Base-by-base conservation (phyloP, 1,140 invertebrate species). In the Neodiprion lecontei region DNA sequence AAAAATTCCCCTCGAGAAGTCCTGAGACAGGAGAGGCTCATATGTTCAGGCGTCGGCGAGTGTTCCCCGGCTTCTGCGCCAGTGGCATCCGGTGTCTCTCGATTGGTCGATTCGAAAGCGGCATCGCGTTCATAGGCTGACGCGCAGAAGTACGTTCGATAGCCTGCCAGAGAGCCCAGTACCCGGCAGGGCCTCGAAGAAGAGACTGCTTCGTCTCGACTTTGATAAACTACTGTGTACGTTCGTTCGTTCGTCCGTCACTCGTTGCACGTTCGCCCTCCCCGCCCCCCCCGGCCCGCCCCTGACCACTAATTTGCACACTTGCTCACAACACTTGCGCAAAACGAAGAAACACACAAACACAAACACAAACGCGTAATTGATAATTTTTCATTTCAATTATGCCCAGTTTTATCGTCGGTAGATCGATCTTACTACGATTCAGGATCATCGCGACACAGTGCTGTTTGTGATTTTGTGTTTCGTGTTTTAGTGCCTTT, bases 131-230 rank as follows among this genome's bases (percentile, higher is more conserved):
- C 75, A 86, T 86, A 86, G 86, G 86, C 72, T 73, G 79, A 40
- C 71, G 79, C 72, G 53, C 69, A 76, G 77, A 87, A 83, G 83
- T 84, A 85, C 87, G 86, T 84, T 88, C 87, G 83, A 88, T 88
- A 88, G 85, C 84, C 76, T 79, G 83, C 79, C 81, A 79, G 80
- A 78, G 77, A 83, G 67, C 50, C 78, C 85, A 88, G 87, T 88
- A 87, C 85, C 85, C 86, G 86, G 86, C 82, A 85, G 82, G 83
- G 78, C 81, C 81, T 88, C 83, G 83, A 78, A 61, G 53, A 61
- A 61, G 53, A 61, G 53, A 61, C 53, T 61, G 4, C 53, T 61
- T 9, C n/a, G 53, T 61, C 53, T 61, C 53, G 53, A 61, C 53
- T 61, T 61, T 61, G 53, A 61, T 14, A 5, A 61, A 61, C 28